Percentiles rank a stretch among this genome's conserved stretches.
Evolutionary conservation across 2,113 vertebrate genomes (phyloP).

Genomic region (Tychaedon coryphoeus): DNA sequence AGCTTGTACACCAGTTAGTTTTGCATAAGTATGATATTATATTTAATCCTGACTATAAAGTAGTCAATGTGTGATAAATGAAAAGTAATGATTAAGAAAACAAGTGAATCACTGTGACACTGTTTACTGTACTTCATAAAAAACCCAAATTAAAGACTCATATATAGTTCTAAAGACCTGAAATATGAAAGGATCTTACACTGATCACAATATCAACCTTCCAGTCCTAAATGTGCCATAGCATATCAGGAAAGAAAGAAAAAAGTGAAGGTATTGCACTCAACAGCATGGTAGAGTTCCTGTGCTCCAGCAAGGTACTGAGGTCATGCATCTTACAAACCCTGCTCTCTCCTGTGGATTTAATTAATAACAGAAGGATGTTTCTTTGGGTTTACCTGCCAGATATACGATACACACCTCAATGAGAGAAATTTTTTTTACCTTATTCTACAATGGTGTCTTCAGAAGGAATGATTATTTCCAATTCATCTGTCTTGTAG

Average conservation of each 20-base stretch:
- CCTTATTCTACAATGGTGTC: background rate
- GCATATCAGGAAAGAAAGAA: background rate
- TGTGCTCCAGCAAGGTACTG: background rate
- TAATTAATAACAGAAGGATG: conserved; percentile 58
- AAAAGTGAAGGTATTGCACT: background rate
- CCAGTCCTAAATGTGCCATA: background rate
- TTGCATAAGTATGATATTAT: background rate
- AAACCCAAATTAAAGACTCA: background rate
- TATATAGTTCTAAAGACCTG: background rate
- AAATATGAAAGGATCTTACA: background rate
- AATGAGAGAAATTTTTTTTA: conserved; percentile 46
- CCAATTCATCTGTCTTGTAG: conserved; percentile 53
- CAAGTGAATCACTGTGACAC: background rate
- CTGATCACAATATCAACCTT: background rate
- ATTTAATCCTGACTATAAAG: background rate
- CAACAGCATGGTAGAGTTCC: background rate
- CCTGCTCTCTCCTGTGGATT: conserved; percentile 34
- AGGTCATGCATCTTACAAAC: conserved; percentile 41
- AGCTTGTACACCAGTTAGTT: background rate
- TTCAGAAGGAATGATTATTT: conserved; percentile 63
- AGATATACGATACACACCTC: conserved; percentile 52
- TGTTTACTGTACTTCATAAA: background rate
- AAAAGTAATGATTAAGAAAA: background rate
- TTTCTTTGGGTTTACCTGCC: conserved; percentile 57
- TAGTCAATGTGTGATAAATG: background rate